Conservation (phyloP, 2,113 vertebrate species). For the Misgurnus anguillicaudatus region DNA sequence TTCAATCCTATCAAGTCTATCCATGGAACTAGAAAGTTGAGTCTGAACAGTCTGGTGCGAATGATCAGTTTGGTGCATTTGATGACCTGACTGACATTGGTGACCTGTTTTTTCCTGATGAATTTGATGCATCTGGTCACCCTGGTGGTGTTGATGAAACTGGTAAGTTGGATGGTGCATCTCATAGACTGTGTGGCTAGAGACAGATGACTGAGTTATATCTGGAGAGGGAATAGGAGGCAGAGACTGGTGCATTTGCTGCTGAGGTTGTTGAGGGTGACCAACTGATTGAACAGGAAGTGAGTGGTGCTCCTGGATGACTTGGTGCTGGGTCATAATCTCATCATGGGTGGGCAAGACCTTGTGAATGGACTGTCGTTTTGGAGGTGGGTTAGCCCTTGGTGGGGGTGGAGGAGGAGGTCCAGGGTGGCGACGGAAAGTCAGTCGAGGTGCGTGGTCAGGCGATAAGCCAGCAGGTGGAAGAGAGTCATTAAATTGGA, state of each 20-base stretch:
- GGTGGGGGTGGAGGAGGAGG: conserved; percentile 79
- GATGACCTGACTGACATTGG: conserved; percentile 60
- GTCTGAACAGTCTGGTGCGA: conserved; percentile 39
- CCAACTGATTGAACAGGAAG: conserved; percentile 70
- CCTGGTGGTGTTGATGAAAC: conserved; percentile 61
- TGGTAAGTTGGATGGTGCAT: conserved; percentile 63
- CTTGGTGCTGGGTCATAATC: conserved; percentile 54
- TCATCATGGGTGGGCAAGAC: conserved; percentile 71
- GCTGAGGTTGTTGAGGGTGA: conserved; percentile 62
- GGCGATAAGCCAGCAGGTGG: conserved; percentile 61
- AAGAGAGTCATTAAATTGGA: conserved; percentile 82
- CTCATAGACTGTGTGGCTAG: conserved; percentile 66
- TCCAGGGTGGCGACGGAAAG: conserved; percentile 74
- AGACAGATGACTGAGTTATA: conserved; percentile 46
- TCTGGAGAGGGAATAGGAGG: conserved; percentile 71
- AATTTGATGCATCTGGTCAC: conserved; percentile 69
- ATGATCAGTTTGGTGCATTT: conserved; percentile 63
- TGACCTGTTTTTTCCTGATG: conserved; percentile 68
- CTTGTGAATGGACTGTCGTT: conserved; percentile 77
- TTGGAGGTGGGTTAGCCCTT: conserved; percentile 70
- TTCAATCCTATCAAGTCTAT: conserved; percentile 54
- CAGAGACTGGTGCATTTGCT: conserved; percentile 73
- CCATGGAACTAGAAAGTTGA: conserved; percentile 55
- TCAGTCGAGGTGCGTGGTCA: conserved; percentile 68
- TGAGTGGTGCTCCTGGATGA: conserved; percentile 73